Percentiles rank a stretch among this genome's conserved stretches.
Conservation (phyloP, 2,113 vertebrate species). For the Antechinus flavipes region DNA sequence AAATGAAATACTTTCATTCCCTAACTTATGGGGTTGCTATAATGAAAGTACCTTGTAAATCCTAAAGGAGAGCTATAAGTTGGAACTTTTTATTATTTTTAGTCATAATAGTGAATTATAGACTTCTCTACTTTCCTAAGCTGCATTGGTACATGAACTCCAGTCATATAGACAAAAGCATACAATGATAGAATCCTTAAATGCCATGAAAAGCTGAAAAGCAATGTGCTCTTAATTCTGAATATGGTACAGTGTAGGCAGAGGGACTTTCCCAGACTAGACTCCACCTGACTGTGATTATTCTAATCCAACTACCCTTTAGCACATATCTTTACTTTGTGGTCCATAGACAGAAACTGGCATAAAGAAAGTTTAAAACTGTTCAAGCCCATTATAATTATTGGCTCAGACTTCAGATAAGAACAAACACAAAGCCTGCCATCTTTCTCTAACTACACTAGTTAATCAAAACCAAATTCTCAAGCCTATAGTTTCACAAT, state of each 20-base stretch:
- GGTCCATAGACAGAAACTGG: background rate
- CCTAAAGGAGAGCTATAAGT: background rate
- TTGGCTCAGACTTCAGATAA: background rate
- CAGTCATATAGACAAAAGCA: background rate
- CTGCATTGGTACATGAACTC: background rate
- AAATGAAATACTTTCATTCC: background rate
- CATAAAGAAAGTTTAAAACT: slow-evolving; percentile 1
- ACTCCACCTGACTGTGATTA: background rate
- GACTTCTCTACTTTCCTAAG: background rate
- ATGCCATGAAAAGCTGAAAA: background rate
- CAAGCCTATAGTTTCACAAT: background rate
- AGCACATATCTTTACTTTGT: background rate
- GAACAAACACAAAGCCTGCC: background rate
- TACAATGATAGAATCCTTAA: background rate
- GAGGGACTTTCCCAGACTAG: background rate
- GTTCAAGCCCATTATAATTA: background rate
- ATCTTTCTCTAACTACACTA: background rate
- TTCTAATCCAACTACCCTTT: background rate
- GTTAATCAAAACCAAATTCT: background rate
- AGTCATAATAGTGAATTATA: background rate
- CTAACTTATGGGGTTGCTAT: background rate
- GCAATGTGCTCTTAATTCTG: background rate
- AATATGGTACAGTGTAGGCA: background rate
- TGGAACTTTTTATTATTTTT: background rate
- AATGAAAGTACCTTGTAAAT: background rate